Conservation (phyloP, 53 echinoderm and acorn worm species). For the Arbacia lixula region DNA sequence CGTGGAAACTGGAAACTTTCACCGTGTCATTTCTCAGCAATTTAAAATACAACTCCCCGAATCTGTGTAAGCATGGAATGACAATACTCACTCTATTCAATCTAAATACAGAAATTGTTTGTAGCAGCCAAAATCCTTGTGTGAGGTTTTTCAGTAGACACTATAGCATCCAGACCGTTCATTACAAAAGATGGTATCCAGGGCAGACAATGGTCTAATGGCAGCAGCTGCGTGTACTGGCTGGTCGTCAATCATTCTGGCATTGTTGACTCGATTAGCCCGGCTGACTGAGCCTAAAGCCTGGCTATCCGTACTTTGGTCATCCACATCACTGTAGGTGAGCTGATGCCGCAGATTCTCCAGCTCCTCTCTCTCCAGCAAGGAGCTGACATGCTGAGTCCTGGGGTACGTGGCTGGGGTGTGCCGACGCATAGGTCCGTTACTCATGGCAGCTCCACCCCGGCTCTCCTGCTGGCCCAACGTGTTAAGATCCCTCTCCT, state of each 20-base stretch:
- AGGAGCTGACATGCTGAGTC: conserved; percentile 75
- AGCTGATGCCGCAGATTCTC: conserved; percentile 79
- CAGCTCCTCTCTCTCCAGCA: conserved; percentile 73
- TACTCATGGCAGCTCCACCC: conserved; percentile 23
- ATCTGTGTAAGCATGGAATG: too few species aligned
- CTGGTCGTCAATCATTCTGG: conserved; percentile 17
- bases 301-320: conserved; percentile 72
- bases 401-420: conserved; percentile 96
- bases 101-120: too few species aligned
- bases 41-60: too few species aligned
- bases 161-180: too few species aligned
- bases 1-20: too few species aligned
- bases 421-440: conserved; percentile 58
- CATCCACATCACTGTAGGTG: conserved; percentile 87
- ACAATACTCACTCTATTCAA: too few species aligned
- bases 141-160: too few species aligned
- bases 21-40: too few species aligned
- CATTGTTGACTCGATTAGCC: conserved; percentile 43
- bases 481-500: conserved; percentile 69
- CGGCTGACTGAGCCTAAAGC: conserved; percentile 47
- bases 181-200: conserved; percentile 72
- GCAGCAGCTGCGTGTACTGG: background rate
- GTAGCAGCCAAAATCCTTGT: too few species aligned
- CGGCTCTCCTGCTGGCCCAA: conserved; percentile 18
- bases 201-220: conserved; percentile 52